Base-by-base conservation (phyloP, 2,888 invertebrate genomes). In the Spodoptera picta region DNA sequence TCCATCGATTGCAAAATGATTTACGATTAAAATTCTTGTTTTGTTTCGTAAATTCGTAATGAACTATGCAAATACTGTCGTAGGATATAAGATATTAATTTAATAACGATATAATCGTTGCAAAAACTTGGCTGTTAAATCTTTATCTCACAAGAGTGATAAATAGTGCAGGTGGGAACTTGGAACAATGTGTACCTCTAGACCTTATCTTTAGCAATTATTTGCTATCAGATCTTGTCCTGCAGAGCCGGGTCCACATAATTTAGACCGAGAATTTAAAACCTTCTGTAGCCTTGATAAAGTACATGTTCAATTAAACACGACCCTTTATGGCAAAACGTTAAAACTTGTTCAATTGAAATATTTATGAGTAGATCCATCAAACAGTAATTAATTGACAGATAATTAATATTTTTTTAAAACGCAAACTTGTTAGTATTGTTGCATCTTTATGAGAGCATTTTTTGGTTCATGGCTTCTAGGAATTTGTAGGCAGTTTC, bases 101-200 rank as follows among this genome's bases (percentile, higher is more conserved):
- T 44, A 61, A 41, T 52, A 55, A 45, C 19, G 36, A 5, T 4
- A 14, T 52, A 19, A 70, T 54, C 11, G 45, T 4, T n/a, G 43
- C 24, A 70, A 62, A 63, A 75, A 60, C 59, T 43, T 23, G 44
- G 6, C 7, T 51, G 45, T 43, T 9, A 43, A 45, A 10, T 14
- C 43, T 54, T 74, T 61, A 66, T 57, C 10, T 24, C 42, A 50
- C 46, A 57, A 43, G 27, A 46, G 31, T 67, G 47, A 60, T 70
- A 77, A 70, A 72, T 50, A 27, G 48, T 31, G 23, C 31, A 42
- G 14, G 42, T 67, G 75, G 45, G 65, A 79, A 65, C 60, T 48
- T 49, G 31, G 3, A 72, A 79, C 74, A 79, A 78, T 76, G 55
- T 6, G 5, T 1, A n/a, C n/a, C n/a, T n/a, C n/a, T n/a, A 65